Evolutionary conservation across 1,140 invertebrate species (phyloP), one percentile per base, ranked within the genome.

Genomic region (Pseudomyrmex gracilis): DNA sequence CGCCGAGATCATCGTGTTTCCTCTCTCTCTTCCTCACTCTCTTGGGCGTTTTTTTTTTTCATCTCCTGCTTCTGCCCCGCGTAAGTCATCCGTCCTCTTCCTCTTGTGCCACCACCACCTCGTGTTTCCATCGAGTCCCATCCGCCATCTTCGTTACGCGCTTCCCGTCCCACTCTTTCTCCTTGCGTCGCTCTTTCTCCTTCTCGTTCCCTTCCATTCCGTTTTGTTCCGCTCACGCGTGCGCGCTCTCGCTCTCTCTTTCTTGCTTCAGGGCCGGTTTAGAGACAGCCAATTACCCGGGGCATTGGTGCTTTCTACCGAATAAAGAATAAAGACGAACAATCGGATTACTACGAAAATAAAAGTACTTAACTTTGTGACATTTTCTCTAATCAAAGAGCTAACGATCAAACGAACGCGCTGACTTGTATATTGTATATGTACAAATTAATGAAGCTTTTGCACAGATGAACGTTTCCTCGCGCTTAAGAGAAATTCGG

Each of bases 261-360:
- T 82, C 71, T 45, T 61, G 58, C 64, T 73, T 63, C 88, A 89
- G 88, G 88, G 87, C 85, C 87, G 88, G 71, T 89, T 84, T 82
- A 87, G 77, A 73, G 51, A 57, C 55, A 87, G 66, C 76, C 85
- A 89, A 89, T 89, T 89, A 89, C 88, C 88, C 87, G 76, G 85
- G 85, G 87, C 88, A 87, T 87, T 60, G 53, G 77, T 87, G 89
- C 87, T 87, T 89, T 89, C 87, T 89, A 89, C 71, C 58, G 3
- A 73, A 34, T 34, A 34, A 34, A 34, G 74, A 89, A 89, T 89
- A 89, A 89, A 89, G 87, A 89, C 55, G 87, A 76, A 89, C 88
- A 87, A 89, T 89, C 73, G 85, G 68, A 89, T 89, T 89, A 87
- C 87, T 89, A 85, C 82, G 82, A 87, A 88, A 89, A 89, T 89